A percentile compares a stretch with the other conserved stretches of the same genome.
phyloP scores from a whole-genome alignment of 2,113 vertebrate species.

The Phalacrocorax pelagicus region DNA sequence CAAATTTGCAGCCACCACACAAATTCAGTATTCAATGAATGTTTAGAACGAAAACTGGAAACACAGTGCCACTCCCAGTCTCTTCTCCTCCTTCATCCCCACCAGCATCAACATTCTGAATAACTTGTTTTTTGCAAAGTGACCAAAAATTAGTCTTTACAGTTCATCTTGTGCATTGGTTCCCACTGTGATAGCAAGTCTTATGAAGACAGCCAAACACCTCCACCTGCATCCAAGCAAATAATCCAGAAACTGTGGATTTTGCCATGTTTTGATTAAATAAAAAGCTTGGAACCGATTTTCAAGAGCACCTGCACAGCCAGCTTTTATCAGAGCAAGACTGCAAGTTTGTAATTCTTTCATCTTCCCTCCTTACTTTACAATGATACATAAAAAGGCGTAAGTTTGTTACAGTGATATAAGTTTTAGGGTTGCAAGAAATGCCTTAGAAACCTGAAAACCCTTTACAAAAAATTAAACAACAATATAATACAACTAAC shows the following conservation, averaged over 20 bases:
- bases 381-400: background rate
- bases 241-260: background rate
- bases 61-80: background rate
- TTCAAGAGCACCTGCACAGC: background rate
- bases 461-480: background rate
- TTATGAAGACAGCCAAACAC: background rate
- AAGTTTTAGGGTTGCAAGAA: background rate
- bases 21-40: background rate
- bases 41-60: background rate
- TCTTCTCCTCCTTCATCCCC: background rate
- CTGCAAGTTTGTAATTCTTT: background rate
- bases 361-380: background rate
- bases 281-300: background rate
- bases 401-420: no score
- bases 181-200: background rate
- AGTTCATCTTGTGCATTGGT: background rate
- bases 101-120: background rate
- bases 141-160: background rate
- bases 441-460: background rate
- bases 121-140: background rate
- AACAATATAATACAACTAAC: constrained; percentile 67
- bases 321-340: background rate
- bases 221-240: background rate
- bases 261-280: background rate
- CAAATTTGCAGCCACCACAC: background rate